Evolutionary conservation across 2,888 invertebrate genomes (phyloP), one percentile per base, ranked within the genome.

Genomic region (Dilophus febrilis): DNA sequence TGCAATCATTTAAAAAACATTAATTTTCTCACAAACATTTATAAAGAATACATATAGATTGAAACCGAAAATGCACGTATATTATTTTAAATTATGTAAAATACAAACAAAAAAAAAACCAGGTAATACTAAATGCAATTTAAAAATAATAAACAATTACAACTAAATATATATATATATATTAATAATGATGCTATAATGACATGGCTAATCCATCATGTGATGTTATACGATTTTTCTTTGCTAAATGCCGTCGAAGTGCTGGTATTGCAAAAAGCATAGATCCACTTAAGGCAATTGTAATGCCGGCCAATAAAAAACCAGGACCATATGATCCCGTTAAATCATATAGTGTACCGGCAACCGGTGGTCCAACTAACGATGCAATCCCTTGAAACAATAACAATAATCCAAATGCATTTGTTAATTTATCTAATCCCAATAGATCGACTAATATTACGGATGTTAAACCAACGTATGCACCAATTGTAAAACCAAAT

Each of bases 391-490:
- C 94, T 70, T 94, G 92, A 65, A 92, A 92, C 38, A 95, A 70
- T 46, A 95, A 64, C 38, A 94, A 68, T 30, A 95, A 66, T 7
- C 94, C 94, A 62, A 95, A 95, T 18, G 92, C 90, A 61, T 91
- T 92, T n/a, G 92, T 94, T 40, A 95, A 67, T 54, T 75, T 82
- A 47, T 91, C 90, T 47, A 94, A 65, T n/a, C 92, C 92, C 39
- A 95, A 66, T 32, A 95, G 71, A 62, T 95, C 94, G 19, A 94
- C 94, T 43, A 94, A 71, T 47, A 94, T 87, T 40, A 94, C 92
- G 17, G 92, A 92, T 3, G 94, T 94, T 38, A 95, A 68, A n/a
- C 92, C 91, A 36, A 94, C 92, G 59, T 94, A 95, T 42, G 92
- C 92, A 48, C 94, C 91, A 52, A 88, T 86, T 14, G 87, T 84